Evolutionary conservation across 2,888 invertebrate genomes (phyloP).

Genomic region (Epiblema foenella): DNA sequence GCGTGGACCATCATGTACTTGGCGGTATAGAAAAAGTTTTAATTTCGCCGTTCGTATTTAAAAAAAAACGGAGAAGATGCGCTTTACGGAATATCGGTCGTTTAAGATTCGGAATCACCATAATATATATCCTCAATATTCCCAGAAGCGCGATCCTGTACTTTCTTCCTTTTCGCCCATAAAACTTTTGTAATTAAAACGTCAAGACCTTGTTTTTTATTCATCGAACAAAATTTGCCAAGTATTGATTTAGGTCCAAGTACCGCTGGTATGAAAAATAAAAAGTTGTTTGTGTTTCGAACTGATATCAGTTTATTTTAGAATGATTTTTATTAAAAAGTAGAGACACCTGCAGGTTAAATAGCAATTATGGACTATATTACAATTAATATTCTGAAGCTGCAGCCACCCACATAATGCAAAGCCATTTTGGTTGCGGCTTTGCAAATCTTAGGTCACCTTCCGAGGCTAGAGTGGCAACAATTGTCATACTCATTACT

Average conservation of each 20-base stretch:
- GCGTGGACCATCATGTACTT: slow-evolving; percentile 43
- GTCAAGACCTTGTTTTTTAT: slow-evolving; percentile 42
- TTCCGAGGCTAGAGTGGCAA: slow-evolving; percentile 17
- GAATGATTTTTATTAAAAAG: neutral
- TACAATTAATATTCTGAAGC: neutral
- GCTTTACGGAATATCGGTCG: slow-evolving; percentile 43
- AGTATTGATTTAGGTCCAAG: slow-evolving; percentile 33
- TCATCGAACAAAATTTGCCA: slow-evolving; percentile 28
- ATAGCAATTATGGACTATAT: neutral
- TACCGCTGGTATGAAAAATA: neutral
- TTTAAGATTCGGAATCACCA: slow-evolving; percentile 40
- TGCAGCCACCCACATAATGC: neutral
- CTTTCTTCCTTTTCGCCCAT: slow-evolving; percentile 31
- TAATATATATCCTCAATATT: slow-evolving; percentile 39
- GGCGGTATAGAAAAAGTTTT: slow-evolving; percentile 55
- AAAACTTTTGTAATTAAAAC: slow-evolving; percentile 43
- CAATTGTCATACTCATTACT: slow-evolving; percentile 20
- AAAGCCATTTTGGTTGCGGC: slow-evolving; percentile 10
- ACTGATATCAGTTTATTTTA: neutral
- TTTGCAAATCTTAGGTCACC: slow-evolving; percentile 16
- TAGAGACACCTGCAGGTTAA: no score
- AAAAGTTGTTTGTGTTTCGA: slow-evolving; percentile 5
- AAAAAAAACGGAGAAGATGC: slow-evolving; percentile 42
- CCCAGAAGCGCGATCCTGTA: slow-evolving; percentile 34
- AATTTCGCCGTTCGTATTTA: slow-evolving; percentile 49